Base-by-base conservation (phyloP, 2,797 vertebrate species). In the Crypturellus tataupa region DNA sequence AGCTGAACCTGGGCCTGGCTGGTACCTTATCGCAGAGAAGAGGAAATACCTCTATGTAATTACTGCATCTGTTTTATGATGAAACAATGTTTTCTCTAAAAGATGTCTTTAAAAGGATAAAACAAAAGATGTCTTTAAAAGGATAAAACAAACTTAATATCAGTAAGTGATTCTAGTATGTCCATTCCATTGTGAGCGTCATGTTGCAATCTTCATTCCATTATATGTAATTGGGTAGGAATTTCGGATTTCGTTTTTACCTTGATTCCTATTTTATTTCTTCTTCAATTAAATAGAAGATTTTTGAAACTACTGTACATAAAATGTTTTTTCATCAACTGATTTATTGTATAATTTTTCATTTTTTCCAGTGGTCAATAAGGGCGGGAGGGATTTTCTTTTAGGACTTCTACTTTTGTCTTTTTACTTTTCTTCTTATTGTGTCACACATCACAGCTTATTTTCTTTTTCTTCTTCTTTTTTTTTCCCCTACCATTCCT, bases 31-130 rank as follows among this genome's bases (percentile, higher is more conserved):
- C 55, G 70, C 7, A 33, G 55, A 39, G 51, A 40, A 64, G 23
- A 20, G 23, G 51, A 29, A 81, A 49, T 49, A 64, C 19, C 15
- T 92, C 25, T 21, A 23, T 56, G n/a, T 65, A 90, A 90, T 96
- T 80, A 55, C 68, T 59, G 29, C 3, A 24, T 8, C 44, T 71
- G 33, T 65, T 87, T 68, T 1, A 1, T 62, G 46, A 55, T 71
- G 18, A 42, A 71, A 65, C 10, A 42, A 51, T 69, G 0, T 55
- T 75, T 47, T 87, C 25, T 35, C 21, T 46, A 29, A 69, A 75
- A 64, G 20, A 33, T 68, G 40, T 33, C 16, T 8, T 86, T 58
- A 42, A 79, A 89, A 33, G 44, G 12, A 21, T 59, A n/a, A n/a
- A n/a, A n/a, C n/a, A 25, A 69, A 75, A 64, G 20, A 33, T 68